phyloP scores from a whole-genome alignment of 2,888 invertebrate genomes.

The Calephelis perditalis region DNA sequence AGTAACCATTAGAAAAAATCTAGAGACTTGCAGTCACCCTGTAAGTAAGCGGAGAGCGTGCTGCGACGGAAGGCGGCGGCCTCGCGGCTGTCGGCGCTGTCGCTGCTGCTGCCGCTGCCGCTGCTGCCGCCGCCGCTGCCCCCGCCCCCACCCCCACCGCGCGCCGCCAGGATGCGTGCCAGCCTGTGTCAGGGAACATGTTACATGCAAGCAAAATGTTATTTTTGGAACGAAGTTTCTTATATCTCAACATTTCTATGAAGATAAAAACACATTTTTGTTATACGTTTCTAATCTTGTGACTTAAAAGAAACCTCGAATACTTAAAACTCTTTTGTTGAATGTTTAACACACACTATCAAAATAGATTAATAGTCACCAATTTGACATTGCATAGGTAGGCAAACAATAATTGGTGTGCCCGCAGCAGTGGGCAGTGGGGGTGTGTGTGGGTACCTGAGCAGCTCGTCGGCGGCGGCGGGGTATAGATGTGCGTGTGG shows the following conservation, averaged over 20 bases:
- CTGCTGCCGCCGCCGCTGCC: constrained; percentile 60
- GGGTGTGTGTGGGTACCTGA: constrained; percentile 72
- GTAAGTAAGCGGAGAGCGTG: constrained; percentile 92
- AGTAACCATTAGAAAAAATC: too few species aligned
- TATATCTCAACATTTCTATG: too few species aligned
- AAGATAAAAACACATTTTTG: too few species aligned
- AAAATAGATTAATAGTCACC: too few species aligned
- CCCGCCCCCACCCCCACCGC: constrained; percentile 46
- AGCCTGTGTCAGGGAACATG: constrained; percentile 53
- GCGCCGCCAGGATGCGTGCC: constrained; percentile 92
- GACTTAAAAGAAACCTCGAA: too few species aligned
- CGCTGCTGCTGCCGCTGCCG: constrained; percentile 85
- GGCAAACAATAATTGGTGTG: too few species aligned
- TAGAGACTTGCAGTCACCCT: constrained; percentile 57
- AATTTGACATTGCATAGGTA: too few species aligned
- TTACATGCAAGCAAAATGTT: neutral
- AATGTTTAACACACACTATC: too few species aligned
- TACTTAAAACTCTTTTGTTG: too few species aligned
- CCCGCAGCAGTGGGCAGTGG: too few species aligned
- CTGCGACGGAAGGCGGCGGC: constrained; percentile 91
- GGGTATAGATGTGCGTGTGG: constrained; percentile 97
- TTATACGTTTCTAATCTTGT: too few species aligned
- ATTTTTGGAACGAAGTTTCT: too few species aligned
- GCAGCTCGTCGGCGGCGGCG: constrained; percentile 93
- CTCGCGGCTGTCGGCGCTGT: constrained; percentile 81